Evolutionary conservation across 2,797 vertebrate genomes (phyloP).

Genomic region (Crotalus adamanteus): DNA sequence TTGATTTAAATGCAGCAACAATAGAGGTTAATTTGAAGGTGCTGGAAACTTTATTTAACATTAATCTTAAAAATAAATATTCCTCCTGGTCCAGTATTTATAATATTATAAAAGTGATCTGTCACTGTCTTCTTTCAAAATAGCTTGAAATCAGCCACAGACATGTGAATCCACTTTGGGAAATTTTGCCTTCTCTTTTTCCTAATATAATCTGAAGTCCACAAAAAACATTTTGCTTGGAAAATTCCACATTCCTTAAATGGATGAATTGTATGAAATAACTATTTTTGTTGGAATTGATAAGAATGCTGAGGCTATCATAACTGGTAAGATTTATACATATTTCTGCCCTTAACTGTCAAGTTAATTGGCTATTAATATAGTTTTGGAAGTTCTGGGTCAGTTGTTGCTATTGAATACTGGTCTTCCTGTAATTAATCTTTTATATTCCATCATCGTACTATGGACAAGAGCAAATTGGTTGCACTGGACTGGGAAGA

Average conservation of each 20-base stretch:
- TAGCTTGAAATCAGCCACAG: neutral
- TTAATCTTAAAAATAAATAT: neutral
- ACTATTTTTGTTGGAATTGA: constrained; percentile 45
- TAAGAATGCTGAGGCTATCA: constrained; percentile 24
- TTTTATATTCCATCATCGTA: neutral
- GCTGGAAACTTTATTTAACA: neutral
- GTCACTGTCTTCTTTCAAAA: neutral
- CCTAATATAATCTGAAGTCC: neutral
- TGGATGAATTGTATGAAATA: constrained; percentile 29
- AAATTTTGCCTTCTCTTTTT: neutral
- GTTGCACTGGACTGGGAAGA: neutral
- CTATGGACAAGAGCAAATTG: neutral
- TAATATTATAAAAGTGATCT: neutral
- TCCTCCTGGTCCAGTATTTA: neutral
- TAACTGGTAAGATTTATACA: constrained; percentile 5
- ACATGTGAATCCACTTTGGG: neutral
- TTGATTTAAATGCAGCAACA: neutral
- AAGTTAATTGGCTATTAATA: neutral
- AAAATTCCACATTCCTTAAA: neutral
- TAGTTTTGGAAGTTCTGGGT: neutral
- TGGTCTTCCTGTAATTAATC: neutral
- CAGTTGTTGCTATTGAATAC: neutral
- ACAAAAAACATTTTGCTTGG: neutral
- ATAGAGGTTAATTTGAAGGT: neutral
- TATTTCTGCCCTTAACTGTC: neutral